Conservation (phyloP, 2,888 invertebrate species). For the Synergus laeviventris region DNA sequence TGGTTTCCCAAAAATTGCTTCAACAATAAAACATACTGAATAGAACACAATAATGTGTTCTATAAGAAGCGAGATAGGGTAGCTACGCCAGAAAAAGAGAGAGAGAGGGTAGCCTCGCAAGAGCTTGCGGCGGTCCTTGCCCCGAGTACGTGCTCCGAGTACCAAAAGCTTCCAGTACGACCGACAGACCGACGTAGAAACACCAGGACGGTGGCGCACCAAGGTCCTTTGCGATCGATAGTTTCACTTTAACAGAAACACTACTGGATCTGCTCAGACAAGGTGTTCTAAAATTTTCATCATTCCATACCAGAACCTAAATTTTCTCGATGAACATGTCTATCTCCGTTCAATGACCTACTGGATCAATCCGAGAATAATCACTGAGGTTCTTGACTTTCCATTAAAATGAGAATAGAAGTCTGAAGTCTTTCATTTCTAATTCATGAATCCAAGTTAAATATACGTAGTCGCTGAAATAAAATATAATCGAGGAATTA, state of each 20-base stretch:
- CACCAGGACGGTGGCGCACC: constrained; percentile 67
- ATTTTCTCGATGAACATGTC: background rate
- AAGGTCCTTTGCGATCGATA: constrained; percentile 75
- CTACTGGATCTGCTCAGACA: constrained; percentile 38
- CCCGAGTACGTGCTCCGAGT: constrained; percentile 75
- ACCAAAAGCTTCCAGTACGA: constrained; percentile 72
- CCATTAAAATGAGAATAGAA: background rate
- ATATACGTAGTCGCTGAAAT: background rate
- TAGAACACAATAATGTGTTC: constrained; percentile 71
- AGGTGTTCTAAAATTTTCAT: constrained; percentile 32
- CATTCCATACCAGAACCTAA: background rate
- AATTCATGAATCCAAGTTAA: constrained; percentile 9
- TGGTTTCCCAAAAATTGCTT: background rate
- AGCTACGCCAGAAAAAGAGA: constrained; percentile 54
- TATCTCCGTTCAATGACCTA: background rate
- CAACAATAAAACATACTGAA: constrained; percentile 21
- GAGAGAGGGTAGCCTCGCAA: constrained; percentile 59
- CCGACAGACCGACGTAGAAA: constrained; percentile 66
- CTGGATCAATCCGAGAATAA: background rate
- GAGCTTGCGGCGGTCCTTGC: constrained; percentile 76
- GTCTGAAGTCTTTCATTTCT: background rate
- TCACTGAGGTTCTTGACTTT: background rate
- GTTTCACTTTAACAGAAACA: constrained; percentile 61
- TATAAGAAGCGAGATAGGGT: constrained; percentile 55
- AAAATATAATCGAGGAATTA: background rate